These are phyloP conservation scores for Coregonus sp. DNA, from an alignment of 2,797 vertebrate species.

Conservation along the genomic window DNA sequence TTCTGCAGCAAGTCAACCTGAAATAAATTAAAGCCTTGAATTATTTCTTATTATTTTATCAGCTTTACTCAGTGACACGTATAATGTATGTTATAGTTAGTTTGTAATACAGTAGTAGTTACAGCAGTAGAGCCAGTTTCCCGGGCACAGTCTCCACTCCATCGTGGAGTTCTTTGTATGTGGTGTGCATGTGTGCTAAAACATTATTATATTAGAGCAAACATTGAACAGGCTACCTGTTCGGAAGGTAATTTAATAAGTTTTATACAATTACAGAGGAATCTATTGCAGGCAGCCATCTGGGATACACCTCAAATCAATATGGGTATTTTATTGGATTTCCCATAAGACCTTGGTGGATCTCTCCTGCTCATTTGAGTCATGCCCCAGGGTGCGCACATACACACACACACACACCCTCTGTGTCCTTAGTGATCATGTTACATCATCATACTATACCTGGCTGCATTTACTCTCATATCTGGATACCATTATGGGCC, in stretches of 20 bases:
- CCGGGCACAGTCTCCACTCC: not conserved
- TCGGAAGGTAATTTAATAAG: not conserved
- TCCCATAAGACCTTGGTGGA: not conserved
- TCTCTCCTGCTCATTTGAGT: not conserved
- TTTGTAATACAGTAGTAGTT: no score
- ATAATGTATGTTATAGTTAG: not conserved
- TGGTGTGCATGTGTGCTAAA: not conserved
- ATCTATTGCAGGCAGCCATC: not conserved
- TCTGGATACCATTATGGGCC: not conserved
- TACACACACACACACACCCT: not conserved
- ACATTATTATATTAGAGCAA: not conserved
- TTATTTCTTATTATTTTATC: not conserved
- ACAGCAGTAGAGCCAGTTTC: not conserved
- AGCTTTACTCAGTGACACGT: not conserved
- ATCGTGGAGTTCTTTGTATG: not conserved
- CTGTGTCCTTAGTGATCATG: not conserved
- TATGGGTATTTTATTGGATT: not conserved
- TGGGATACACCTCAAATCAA: not conserved
- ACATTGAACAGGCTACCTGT: not conserved
- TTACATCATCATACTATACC: not conserved
- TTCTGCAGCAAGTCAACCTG: not conserved
- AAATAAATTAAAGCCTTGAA: no score
- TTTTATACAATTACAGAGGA: not conserved
- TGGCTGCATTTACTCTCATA: not conserved
- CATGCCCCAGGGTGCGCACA: not conserved